These are phyloP conservation scores for Steatocranus sp. DNA, from an alignment of 2,797 vertebrate species.

Conservation along the genomic window DNA sequence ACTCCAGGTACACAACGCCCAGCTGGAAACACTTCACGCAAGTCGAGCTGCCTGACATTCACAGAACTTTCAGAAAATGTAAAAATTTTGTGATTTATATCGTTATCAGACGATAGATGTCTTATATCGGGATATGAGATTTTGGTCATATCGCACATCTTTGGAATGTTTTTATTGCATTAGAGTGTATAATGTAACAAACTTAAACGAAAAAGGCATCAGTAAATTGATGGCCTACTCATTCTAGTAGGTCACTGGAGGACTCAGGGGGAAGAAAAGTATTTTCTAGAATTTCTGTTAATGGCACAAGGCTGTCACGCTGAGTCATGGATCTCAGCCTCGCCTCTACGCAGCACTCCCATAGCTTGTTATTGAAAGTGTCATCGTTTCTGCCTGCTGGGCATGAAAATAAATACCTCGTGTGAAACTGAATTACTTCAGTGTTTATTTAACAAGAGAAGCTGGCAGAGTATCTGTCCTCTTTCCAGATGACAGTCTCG, in stretches of 20 bases:
- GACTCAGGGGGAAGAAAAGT: neutral
- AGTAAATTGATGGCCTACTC: neutral
- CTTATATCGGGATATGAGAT: too few species aligned
- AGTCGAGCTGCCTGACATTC: too few species aligned
- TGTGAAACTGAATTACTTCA: conserved; percentile 1
- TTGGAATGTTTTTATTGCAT: neutral
- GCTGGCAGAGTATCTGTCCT: neutral
- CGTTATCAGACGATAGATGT: too few species aligned
- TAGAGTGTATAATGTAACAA: neutral
- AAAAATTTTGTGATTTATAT: too few species aligned
- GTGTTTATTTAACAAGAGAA: neutral
- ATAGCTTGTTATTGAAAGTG: neutral
- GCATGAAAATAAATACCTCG: conserved; percentile 7
- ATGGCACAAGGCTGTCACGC: neutral
- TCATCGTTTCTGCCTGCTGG: conserved; percentile 28
- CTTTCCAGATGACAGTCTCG: neutral
- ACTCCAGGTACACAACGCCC: too few species aligned
- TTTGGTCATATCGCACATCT: too few species aligned
- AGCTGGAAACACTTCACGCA: too few species aligned
- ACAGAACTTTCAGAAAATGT: too few species aligned
- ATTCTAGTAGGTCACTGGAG: neutral
- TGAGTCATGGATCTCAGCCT: conserved; percentile 42
- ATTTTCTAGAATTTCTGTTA: neutral
- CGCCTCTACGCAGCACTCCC: conserved; percentile 18
- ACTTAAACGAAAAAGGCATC: neutral